phyloP scores from a whole-genome alignment of 2,888 invertebrate genomes.

The Apocheima hispidaria region DNA sequence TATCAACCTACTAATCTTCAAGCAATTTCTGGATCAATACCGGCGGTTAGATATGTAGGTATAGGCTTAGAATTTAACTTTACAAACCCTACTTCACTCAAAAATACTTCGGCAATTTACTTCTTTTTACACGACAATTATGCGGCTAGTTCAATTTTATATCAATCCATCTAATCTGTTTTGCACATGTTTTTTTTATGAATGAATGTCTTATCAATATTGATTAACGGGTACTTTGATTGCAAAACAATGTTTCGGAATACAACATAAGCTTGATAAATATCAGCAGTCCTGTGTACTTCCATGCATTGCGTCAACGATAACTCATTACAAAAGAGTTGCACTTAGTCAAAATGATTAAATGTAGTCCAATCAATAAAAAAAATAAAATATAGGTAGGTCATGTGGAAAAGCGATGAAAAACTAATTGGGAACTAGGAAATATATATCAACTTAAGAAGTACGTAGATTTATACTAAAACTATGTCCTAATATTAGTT shows the following conservation, averaged over 20 bases:
- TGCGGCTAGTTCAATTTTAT: background rate
- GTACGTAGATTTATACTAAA: no score
- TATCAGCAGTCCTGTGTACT: background rate
- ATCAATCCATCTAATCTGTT: slow-evolving; percentile 7
- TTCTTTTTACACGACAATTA: background rate
- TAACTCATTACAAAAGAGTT: no score
- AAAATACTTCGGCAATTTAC: background rate
- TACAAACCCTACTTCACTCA: background rate
- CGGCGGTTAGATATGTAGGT: background rate
- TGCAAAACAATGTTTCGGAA: slow-evolving; percentile 7
- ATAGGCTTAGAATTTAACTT: background rate
- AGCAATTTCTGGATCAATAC: background rate
- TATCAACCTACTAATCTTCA: background rate
- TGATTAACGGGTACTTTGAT: slow-evolving; percentile 8
- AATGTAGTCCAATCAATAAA: no score
- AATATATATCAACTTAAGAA: no score
- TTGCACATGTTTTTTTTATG: slow-evolving; percentile 2
- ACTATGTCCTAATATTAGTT: no score
- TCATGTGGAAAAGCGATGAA: background rate
- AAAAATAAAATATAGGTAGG: no score
- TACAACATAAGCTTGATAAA: slow-evolving; percentile 1
- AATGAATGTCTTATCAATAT: slow-evolving; percentile 19
- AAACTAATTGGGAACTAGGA: no score
- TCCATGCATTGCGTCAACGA: background rate
- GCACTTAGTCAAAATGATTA: no score